Percentiles rank a stretch among this genome's conserved stretches.
Evolutionary conservation across 2,113 vertebrate species (phyloP).

Genomic region (Apteryx mantelli): DNA sequence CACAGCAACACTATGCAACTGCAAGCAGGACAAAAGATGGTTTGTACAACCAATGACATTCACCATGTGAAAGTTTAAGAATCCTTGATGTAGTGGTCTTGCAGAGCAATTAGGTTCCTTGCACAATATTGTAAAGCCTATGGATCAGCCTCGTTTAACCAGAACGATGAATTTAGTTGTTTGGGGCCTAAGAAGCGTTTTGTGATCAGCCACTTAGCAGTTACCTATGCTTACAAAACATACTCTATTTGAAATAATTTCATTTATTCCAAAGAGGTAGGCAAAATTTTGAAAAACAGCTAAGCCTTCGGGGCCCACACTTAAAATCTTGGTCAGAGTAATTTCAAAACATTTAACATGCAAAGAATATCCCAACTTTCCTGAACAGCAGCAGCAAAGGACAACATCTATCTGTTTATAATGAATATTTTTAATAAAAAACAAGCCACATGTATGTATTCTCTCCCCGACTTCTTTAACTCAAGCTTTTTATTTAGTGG

Average conservation of each 20-base stretch:
- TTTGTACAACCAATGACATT: not conserved
- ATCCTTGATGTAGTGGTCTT: not conserved
- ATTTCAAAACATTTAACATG: not conserved
- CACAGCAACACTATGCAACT: not conserved
- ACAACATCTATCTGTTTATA: not conserved
- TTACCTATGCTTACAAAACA: not conserved
- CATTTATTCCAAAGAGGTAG: not conserved
- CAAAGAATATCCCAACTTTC: not conserved
- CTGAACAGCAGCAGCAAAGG: not conserved
- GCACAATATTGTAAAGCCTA: not conserved
- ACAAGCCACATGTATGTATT: not conserved
- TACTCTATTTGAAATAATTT: conserved; percentile 4
- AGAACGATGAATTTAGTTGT: not conserved
- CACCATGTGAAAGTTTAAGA: not conserved
- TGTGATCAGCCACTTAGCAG: conserved; percentile 5
- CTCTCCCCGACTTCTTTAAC: not conserved
- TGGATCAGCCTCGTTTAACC: not conserved
- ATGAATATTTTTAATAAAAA: not conserved
- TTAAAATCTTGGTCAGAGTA: not conserved
- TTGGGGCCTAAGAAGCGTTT: conserved; percentile 6
- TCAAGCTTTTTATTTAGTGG: not conserved
- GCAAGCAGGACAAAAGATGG: not conserved
- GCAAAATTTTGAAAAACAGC: not conserved
- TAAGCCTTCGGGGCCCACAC: not conserved
- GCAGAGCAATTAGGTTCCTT: conserved; percentile 28